Evolutionary conservation across 1,140 invertebrate genomes (phyloP), one percentile per base, ranked within the genome.

Genomic region (Megalonaias nervosa): DNA sequence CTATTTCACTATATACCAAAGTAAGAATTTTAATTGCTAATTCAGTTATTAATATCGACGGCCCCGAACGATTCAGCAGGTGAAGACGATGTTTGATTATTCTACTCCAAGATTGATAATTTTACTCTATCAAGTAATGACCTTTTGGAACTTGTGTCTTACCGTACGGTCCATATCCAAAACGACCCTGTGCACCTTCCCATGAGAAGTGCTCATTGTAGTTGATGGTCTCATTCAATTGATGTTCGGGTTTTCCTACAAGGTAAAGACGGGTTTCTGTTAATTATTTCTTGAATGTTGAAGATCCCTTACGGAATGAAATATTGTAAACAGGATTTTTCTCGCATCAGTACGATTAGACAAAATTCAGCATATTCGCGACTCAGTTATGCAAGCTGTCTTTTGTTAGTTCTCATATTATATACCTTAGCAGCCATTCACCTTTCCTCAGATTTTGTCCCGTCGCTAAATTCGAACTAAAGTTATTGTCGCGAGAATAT

Each of bases 151-250:
- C 9, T 9, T 62, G 38, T 12, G 3, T 82, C 84, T 76, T 82
- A 93, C 93, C 92, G 77, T 91, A 92, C 64, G 92, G 92, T 16
- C 93, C 93, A 84, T 93, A 94, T 16, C 93, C 94, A 78, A 93
- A 86, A 74, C 92, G 85, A 56, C 94, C 94, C 89, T 94, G 93
- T 68, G 90, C 90, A 93, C 93, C 94, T 76, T 91, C 91, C 97
- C 97, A 99, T 76, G 93, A 93, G 89, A 99, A 99, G 82, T 97
- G 93, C 90, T 99, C 98, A 87, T 99, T 99, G 92, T 97, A 99
- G 87, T 98, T 96, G 66, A 99, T 96, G 74, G 97, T 96, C 81
- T 93, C 93, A 62, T 92, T 93, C 85, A 92, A 56, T 60, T 88
- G 84, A 9, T 75, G 77, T 94, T 95, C 93, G 1, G 94, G 93